Evolutionary conservation across 1,140 invertebrate species (phyloP).

Genomic region (Atta cephalotes): DNA sequence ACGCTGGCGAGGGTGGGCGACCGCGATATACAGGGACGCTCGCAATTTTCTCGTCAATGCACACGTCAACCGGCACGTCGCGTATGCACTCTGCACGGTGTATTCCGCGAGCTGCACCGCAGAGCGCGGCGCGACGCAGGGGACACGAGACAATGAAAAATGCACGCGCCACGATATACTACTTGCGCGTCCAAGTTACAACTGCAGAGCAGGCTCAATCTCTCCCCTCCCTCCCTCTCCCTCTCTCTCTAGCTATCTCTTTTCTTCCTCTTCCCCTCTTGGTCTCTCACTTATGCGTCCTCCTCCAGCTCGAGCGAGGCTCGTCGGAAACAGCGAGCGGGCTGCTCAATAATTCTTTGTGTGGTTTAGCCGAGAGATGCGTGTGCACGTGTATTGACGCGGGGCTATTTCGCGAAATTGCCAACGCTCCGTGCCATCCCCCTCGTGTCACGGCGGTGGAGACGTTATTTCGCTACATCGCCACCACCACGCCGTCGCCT

Average conservation of each 20-base stretch:
- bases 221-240: not conserved
- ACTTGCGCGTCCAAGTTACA: slow-evolving; percentile 71
- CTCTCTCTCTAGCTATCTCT: not conserved
- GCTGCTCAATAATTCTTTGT: slow-evolving; percentile 74
- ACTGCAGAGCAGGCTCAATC: slow-evolving; percentile 53
- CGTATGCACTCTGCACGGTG: slow-evolving; percentile 59
- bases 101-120: slow-evolving; percentile 56
- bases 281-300: slow-evolving; percentile 57
- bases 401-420: slow-evolving; percentile 64
- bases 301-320: slow-evolving; percentile 35
- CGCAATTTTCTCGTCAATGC: slow-evolving; percentile 78
- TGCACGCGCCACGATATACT: slow-evolving; percentile 74
- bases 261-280: not conserved
- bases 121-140: not conserved
- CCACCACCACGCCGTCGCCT: not conserved
- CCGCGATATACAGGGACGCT: slow-evolving; percentile 56
- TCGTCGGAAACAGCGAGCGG: slow-evolving; percentile 63
- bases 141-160: slow-evolving; percentile 78
- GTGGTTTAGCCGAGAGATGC: slow-evolving; percentile 66
- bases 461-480: slow-evolving; percentile 46
- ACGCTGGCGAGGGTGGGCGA: slow-evolving; percentile 18
- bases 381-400: slow-evolving; percentile 62
- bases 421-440: slow-evolving; percentile 60
- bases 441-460: slow-evolving; percentile 57
- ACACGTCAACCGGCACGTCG: slow-evolving; percentile 63